A percentile compares a stretch with the other conserved stretches of the same genome.
Evolutionary conservation across 23 tunicate species (phyloP).

Genomic region (Ascidia mentula): DNA sequence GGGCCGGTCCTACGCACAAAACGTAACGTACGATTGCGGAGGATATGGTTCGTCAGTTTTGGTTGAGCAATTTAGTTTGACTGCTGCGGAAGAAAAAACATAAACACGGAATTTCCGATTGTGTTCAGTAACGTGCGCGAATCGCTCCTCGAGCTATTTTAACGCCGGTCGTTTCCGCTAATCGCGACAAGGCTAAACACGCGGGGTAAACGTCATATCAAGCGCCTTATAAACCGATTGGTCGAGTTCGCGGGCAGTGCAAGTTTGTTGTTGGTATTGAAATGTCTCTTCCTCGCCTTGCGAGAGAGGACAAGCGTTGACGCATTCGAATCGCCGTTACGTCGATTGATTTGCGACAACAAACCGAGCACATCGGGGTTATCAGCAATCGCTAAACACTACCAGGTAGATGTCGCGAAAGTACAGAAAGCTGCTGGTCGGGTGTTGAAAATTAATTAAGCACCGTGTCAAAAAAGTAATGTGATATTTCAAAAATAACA

Average conservation of each 20-base stretch:
- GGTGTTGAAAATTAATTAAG: neutral
- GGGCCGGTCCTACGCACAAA: neutral
- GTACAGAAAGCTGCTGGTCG: neutral
- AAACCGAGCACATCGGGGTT: neutral
- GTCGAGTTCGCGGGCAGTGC: neutral
- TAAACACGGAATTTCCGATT: slow-evolving; percentile 12
- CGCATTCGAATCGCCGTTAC: neutral
- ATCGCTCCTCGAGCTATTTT: neutral
- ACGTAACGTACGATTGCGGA: neutral
- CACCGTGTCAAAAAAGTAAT: neutral
- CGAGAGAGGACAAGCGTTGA: neutral
- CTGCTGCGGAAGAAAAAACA: neutral
- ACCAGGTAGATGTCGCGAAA: neutral
- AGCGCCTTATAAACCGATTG: neutral
- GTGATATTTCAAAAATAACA: neutral
- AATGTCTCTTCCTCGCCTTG: neutral
- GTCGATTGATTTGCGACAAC: neutral
- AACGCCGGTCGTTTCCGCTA: neutral
- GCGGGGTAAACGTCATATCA: neutral
- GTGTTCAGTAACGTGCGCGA: neutral
- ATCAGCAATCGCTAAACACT: neutral
- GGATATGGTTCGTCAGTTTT: neutral
- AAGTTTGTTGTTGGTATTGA: neutral
- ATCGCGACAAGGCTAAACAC: neutral
- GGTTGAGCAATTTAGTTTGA: neutral